Base-by-base conservation (phyloP, 2,797 vertebrate genomes). In the Darevskia mixta region DNA sequence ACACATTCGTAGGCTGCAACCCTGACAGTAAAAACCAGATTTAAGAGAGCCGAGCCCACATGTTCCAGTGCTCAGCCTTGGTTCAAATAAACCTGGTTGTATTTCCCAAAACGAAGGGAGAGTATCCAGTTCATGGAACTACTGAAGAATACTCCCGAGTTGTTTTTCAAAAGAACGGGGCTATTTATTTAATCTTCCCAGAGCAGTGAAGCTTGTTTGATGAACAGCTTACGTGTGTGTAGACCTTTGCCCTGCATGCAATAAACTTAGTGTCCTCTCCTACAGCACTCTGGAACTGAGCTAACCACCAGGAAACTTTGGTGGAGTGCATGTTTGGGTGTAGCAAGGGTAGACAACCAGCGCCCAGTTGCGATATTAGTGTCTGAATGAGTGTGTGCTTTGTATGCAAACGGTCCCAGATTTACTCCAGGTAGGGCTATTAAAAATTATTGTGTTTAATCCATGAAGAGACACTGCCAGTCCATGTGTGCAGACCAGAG, bases 191-290 rank as follows among this genome's bases (percentile, higher is more conserved):
- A 78, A n/a, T 4, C 23, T 23, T 55, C 49, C 15, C 79, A 76
- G 35, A 77, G 66, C 32, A 27, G 43, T 55, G 49, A 17, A 55
- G 73, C 81, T 64, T 55, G 49, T 75, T 81, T 81, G 71, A 80
- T 79, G 49, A 58, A 38, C 13, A 41, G 9, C 43, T 27, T 88
- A 32, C 32, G 55, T 71, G 67, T 20, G 29, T 32, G 82, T 3
- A 88, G 81, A 58, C 27, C 43, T 83, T 78, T 88, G 82, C 20
- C 76, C 49, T 64, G 76, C 55, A 66, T 38, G 77, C n/a, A 8
- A n/a, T 73, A 43, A 66, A 73, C 41, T 15, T n/a, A 27, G 38
- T 88, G 35, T 79, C 71, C 76, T 78, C 20, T 5, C 41, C n/a
- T 29, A 49, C 69, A 88, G 29, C 25, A 45, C 64, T 43, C 15